phyloP scores from a whole-genome alignment of 2,888 invertebrate species.

The Patella caerulea region DNA sequence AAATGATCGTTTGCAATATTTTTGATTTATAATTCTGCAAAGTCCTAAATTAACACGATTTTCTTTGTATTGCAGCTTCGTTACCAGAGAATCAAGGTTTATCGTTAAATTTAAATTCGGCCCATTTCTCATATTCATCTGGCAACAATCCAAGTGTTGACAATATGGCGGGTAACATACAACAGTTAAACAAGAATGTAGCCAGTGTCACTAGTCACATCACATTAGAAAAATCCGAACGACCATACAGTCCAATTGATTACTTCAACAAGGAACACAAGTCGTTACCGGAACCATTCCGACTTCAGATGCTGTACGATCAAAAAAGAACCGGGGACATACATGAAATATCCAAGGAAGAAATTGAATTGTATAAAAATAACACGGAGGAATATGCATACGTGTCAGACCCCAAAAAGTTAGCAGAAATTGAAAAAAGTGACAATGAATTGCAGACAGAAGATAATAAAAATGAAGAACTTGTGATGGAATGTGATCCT shows the following conservation, averaged over 20 bases:
- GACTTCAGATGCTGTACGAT: slow-evolving; percentile 1
- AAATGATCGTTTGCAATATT: too few species aligned
- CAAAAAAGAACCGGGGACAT: background rate
- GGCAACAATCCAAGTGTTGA: background rate
- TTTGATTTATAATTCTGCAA: too few species aligned
- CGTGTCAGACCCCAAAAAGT: slow-evolving; percentile 22
- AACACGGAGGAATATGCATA: background rate
- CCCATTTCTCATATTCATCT: background rate
- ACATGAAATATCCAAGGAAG: background rate
- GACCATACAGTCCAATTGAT: too few species aligned
- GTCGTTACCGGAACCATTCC: background rate
- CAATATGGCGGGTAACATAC: background rate
- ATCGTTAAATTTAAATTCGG: background rate
- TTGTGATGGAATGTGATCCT: slow-evolving; percentile 32
- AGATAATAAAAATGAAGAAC: background rate
- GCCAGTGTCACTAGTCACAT: too few species aligned
- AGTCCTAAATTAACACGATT: background rate
- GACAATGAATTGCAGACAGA: background rate
- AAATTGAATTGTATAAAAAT: background rate
- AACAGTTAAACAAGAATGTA: too few species aligned
- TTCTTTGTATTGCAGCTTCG: background rate
- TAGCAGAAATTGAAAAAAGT: slow-evolving; percentile 23
- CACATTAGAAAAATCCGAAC: too few species aligned
- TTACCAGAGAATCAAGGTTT: background rate
- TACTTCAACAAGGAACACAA: too few species aligned